Conservation (phyloP, 2,113 vertebrate species). For the Scolopax mira region DNA sequence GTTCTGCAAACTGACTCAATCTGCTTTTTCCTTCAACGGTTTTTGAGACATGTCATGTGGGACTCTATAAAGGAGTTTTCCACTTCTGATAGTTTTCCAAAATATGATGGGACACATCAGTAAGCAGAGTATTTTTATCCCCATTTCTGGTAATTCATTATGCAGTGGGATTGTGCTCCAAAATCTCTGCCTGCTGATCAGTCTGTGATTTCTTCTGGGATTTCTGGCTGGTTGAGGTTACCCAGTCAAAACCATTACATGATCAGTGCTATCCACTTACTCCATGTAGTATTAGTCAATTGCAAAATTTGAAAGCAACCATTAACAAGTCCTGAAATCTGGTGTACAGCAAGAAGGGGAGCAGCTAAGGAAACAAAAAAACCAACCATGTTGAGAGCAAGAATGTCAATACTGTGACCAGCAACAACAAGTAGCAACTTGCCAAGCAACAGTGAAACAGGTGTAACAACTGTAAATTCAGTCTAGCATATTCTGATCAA, state of each 20-base stretch:
- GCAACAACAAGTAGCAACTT: background rate
- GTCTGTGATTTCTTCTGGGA: background rate
- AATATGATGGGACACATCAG: background rate
- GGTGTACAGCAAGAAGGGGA: background rate
- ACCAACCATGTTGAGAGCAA: background rate
- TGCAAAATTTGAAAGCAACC: background rate
- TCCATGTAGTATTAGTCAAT: background rate
- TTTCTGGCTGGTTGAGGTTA: background rate
- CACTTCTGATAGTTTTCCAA: background rate
- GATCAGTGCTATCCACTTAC: background rate
- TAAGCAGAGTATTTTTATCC: background rate
- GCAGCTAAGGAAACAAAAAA: background rate
- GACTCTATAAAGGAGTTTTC: background rate
- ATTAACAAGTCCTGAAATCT: background rate
- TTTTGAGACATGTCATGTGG: background rate
- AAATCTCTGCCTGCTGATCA: background rate
- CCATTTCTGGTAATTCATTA: background rate
- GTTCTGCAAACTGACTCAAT: background rate
- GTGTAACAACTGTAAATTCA: background rate
- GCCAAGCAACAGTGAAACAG: background rate
- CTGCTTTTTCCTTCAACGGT: background rate
- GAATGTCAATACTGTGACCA: background rate
- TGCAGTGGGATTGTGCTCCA: accelerated
- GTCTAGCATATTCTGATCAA: background rate
- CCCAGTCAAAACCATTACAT: background rate